These are phyloP conservation scores for Stomatorhinus ivindoensis DNA, from an alignment of 2,113 vertebrate genomes.

Conservation along the genomic window DNA sequence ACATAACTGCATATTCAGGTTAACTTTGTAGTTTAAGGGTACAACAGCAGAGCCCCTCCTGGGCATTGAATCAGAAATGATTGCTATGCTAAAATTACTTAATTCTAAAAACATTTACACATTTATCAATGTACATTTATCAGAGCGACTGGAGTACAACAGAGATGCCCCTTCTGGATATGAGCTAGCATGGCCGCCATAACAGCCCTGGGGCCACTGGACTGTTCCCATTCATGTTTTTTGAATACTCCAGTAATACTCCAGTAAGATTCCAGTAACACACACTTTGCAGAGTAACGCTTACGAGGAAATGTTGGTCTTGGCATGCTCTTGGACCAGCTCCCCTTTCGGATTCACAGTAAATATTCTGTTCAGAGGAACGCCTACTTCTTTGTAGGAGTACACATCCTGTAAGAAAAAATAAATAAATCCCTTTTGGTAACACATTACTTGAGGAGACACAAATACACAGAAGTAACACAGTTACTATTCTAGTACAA, in stretches of 20 bases:
- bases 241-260: background rate
- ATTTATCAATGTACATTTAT: background rate
- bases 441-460: background rate
- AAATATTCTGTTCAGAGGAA: slow-evolving; percentile 90
- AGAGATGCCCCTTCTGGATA: background rate
- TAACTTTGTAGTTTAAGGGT: background rate
- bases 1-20: background rate
- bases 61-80: background rate
- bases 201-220: background rate
- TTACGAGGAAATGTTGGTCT: slow-evolving; percentile 96
- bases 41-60: background rate
- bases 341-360: slow-evolving; percentile 97
- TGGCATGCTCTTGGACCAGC: slow-evolving; percentile 90
- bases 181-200: background rate
- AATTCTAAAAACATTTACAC: background rate
- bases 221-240: background rate
- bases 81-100: background rate
- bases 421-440: background rate
- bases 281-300: slow-evolving; percentile 42
- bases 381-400: slow-evolving; percentile 94
- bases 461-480: background rate
- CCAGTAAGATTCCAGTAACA: background rate
- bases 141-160: background rate
- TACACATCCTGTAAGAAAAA: slow-evolving; percentile 69
- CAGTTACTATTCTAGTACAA: background rate